Evolutionary conservation across 2,113 vertebrate species (phyloP).

Genomic region (Oncorhynchus tshawytscha): DNA sequence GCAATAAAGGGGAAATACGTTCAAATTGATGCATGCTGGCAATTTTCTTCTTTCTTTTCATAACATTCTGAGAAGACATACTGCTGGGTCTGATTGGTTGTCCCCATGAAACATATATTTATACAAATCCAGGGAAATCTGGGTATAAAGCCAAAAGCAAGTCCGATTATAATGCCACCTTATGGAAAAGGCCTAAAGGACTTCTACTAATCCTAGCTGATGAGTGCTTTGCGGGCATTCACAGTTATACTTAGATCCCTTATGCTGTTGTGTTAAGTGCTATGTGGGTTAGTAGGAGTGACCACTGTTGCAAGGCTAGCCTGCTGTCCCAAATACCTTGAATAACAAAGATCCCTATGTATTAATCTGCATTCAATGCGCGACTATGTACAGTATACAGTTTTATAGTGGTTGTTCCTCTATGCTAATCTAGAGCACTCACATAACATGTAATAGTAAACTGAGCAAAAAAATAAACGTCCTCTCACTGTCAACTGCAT

Average conservation of each 20-base stretch:
- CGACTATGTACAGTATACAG: too few species aligned
- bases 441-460: too few species aligned
- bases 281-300: background rate
- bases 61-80: conserved; percentile 6
- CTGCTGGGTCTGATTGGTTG: conserved; percentile 42
- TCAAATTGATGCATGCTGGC: too few species aligned
- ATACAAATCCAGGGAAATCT: conserved; percentile 52
- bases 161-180: conserved; percentile 48
- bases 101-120: conserved; percentile 40
- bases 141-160: conserved; percentile 40
- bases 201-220: conserved; percentile 36
- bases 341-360: background rate
- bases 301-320: background rate
- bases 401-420: too few species aligned
- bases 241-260: conserved; percentile 4
- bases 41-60: background rate
- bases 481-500: too few species aligned
- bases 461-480: too few species aligned
- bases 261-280: background rate
- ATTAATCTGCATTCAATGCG: too few species aligned
- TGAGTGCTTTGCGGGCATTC: conserved; percentile 35
- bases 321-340: background rate
- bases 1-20: conserved; percentile 3
- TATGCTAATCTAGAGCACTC: too few species aligned
- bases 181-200: conserved; percentile 45